These are phyloP conservation scores for Sterna hirundo DNA, from an alignment of 2,113 vertebrate genomes.

Conservation along the genomic window DNA sequence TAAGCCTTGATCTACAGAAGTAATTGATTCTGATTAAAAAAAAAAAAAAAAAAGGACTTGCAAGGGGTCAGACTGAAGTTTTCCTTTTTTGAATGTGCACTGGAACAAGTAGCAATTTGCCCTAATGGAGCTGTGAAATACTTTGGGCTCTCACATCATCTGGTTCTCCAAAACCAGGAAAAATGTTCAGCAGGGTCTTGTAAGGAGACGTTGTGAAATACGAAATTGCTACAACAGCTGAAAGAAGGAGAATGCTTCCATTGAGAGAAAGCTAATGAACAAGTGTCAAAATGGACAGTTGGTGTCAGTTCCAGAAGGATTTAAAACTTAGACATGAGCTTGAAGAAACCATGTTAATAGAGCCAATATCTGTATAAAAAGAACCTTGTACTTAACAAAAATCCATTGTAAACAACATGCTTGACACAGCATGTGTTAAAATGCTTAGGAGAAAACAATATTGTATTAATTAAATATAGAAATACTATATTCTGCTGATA, in stretches of 20 bases:
- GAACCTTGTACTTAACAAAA: slow-evolving; percentile 17
- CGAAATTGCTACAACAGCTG: slow-evolving; percentile 64
- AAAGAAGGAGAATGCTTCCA: slow-evolving; percentile 51
- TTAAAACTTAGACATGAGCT: slow-evolving; percentile 46
- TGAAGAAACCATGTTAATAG: slow-evolving; percentile 6
- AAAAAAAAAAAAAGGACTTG: neutral
- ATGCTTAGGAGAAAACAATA: slow-evolving; percentile 7
- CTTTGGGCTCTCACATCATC: neutral
- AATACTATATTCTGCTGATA: neutral
- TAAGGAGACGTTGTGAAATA: slow-evolving; percentile 29
- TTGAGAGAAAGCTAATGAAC: slow-evolving; percentile 61
- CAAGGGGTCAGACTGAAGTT: neutral
- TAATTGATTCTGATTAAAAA: neutral
- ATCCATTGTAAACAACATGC: neutral
- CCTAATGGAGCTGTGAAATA: neutral
- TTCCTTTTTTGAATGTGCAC: neutral
- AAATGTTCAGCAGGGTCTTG: neutral
- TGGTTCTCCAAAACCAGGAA: neutral
- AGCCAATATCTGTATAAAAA: slow-evolving; percentile 39
- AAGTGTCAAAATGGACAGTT: slow-evolving; percentile 64
- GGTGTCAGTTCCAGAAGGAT: slow-evolving; percentile 60
- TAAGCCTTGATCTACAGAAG: neutral
- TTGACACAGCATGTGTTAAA: slow-evolving; percentile 1
- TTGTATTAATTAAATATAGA: neutral
- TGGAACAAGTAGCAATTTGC: neutral